Evolutionary conservation across 2,113 vertebrate species (phyloP).

Genomic region (Melospiza georgiana): DNA sequence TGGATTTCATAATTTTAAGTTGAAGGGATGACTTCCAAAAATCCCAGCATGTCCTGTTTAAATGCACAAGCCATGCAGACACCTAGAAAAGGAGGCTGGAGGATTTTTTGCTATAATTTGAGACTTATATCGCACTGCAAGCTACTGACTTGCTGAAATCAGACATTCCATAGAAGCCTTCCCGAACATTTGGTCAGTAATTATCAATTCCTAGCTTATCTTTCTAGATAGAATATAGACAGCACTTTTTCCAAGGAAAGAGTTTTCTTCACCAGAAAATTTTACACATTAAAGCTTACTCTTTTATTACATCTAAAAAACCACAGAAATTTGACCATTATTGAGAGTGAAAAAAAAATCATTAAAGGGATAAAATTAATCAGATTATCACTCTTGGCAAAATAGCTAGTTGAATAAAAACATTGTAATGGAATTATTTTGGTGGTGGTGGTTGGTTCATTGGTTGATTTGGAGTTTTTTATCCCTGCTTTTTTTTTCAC

Average conservation of each 20-base stretch:
- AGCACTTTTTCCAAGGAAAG: background rate
- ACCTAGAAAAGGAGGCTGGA: background rate
- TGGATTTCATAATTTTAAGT: background rate
- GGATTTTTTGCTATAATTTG: background rate
- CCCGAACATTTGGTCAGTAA: background rate
- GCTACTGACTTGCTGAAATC: background rate
- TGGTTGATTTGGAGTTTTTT: background rate
- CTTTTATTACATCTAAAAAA: background rate
- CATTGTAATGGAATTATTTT: background rate
- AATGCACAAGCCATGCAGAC: background rate
- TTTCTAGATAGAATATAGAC: background rate
- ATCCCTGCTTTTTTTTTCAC: background rate
- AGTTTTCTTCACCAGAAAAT: background rate
- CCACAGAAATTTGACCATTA: background rate
- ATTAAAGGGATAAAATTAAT: fast-evolving
- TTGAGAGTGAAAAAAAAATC: background rate
- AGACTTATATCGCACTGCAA: background rate
- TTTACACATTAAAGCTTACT: fast-evolving
- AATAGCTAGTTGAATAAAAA: background rate
- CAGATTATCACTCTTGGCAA: background rate
- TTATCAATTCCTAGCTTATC: background rate
- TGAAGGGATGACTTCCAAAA: background rate
- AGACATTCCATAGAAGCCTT: background rate
- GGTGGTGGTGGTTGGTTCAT: background rate
- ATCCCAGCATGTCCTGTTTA: background rate